phyloP scores from a whole-genome alignment of 2,113 vertebrate species.

The Rhinolophus ferrumequinum region DNA sequence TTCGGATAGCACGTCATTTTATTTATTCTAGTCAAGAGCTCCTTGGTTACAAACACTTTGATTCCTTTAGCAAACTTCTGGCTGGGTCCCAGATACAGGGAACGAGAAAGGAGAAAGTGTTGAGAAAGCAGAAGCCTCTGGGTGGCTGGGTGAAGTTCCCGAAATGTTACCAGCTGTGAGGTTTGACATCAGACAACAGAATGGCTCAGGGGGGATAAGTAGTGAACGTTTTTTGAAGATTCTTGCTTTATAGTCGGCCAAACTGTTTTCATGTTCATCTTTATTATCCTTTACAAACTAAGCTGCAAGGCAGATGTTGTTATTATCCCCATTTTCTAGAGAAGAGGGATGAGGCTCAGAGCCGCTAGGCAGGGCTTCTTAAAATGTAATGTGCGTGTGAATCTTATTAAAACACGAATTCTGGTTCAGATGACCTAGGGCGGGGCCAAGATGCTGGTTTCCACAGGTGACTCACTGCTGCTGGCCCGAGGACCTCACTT shows the following conservation, averaged over 20 bases:
- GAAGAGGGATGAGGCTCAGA: not conserved
- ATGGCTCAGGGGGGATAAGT: not conserved
- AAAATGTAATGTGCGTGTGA: not conserved
- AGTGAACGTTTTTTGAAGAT: not conserved
- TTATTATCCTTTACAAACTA: not conserved
- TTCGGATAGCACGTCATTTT: not conserved
- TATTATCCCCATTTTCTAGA: not conserved
- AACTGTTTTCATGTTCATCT: not conserved
- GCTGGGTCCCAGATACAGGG: not conserved
- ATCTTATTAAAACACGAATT: not conserved
- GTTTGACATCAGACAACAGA: not conserved
- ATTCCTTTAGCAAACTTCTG: not conserved
- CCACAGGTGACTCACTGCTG: not conserved
- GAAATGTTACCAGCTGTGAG: not conserved
- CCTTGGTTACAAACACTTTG: not conserved
- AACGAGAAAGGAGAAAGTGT: not conserved
- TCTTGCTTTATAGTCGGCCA: not conserved
- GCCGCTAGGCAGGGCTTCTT: not conserved
- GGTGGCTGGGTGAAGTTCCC: not conserved
- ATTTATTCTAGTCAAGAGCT: not conserved
- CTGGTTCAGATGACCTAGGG: not conserved
- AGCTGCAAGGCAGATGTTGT: not conserved
- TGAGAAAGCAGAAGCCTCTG: not conserved
- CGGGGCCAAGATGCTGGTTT: not conserved
- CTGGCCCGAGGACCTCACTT: not conserved